A percentile compares a stretch with the other conserved stretches of the same genome.
Evolutionary conservation across 2,888 invertebrate genomes (phyloP).

Genomic region (Drosophila affinis): DNA sequence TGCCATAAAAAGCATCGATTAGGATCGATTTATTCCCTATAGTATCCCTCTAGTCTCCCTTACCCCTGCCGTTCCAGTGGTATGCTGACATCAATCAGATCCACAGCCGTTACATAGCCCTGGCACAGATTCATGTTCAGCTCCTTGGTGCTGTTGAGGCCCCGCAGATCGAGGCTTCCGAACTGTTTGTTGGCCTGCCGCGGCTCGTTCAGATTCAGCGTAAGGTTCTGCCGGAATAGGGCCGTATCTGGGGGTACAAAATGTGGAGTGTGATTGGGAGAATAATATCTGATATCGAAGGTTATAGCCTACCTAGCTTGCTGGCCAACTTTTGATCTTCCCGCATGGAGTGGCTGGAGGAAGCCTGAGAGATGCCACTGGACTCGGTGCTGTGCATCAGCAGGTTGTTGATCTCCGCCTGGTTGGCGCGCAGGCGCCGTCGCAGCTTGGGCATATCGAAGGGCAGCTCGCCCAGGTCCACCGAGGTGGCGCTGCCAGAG

Average conservation of each 20-base stretch:
- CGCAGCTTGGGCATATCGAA: slow-evolving; percentile 96
- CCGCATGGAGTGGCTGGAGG: slow-evolving; percentile 91
- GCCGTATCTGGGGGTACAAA: slow-evolving; percentile 83
- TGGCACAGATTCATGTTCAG: slow-evolving; percentile 89
- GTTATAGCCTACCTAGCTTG: slow-evolving; percentile 83
- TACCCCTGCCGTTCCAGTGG: slow-evolving; percentile 95
- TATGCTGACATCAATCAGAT: slow-evolving; percentile 91
- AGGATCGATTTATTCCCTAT: neutral
- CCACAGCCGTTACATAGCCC: slow-evolving; percentile 86
- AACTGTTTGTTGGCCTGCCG: slow-evolving; percentile 81
- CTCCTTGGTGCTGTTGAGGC: slow-evolving; percentile 84
- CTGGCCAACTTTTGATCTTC: slow-evolving; percentile 87
- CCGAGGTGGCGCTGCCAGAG: slow-evolving; percentile 89
- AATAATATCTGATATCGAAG: neutral
- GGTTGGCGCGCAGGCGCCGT: slow-evolving; percentile 88
- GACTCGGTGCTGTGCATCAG: slow-evolving; percentile 87
- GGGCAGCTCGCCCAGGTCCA: slow-evolving; percentile 92
- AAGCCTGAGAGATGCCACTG: slow-evolving; percentile 90
- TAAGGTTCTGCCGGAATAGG: slow-evolving; percentile 88
- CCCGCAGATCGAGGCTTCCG: slow-evolving; percentile 84
- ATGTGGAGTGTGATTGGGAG: neutral
- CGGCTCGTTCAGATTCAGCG: slow-evolving; percentile 88
- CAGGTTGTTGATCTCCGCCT: slow-evolving; percentile 80
- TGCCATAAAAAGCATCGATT: neutral
- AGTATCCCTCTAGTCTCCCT: slow-evolving; percentile 67